Conservation (phyloP, 2,797 vertebrate species). For the Microctenopoma lineatum region DNA sequence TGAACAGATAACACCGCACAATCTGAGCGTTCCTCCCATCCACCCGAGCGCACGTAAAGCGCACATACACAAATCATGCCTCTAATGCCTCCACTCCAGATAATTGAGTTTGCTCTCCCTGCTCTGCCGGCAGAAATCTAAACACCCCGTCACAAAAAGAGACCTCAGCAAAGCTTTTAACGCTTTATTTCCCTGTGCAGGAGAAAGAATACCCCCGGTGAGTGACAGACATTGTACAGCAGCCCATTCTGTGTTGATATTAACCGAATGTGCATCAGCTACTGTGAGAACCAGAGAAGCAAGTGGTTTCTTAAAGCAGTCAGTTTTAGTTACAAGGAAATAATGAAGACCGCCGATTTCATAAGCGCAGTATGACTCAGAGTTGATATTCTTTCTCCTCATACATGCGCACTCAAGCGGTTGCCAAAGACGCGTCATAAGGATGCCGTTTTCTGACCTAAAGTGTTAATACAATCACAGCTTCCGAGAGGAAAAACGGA, state of each 20-base stretch:
- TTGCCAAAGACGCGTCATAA: constrained; percentile 32
- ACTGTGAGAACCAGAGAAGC: not conserved
- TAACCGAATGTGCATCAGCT: not conserved
- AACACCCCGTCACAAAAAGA: constrained; percentile 39
- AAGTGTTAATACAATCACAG: constrained; percentile 60
- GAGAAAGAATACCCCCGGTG: not conserved
- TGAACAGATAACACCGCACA: constrained; percentile 58
- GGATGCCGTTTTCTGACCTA: constrained; percentile 32
- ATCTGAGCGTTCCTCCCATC: constrained; percentile 31
- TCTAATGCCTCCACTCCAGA: constrained; percentile 66
- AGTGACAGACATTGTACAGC: not conserved
- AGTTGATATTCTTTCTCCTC: constrained; percentile 12
- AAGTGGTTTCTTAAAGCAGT: constrained; percentile 21
- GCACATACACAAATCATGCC: constrained; percentile 44
- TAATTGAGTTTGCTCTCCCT: constrained; percentile 69
- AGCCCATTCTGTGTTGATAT: not conserved
- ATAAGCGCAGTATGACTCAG: constrained; percentile 41
- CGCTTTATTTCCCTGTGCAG: constrained; percentile 22
- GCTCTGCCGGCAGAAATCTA: constrained; percentile 53
- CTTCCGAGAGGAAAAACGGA: constrained; percentile 21
- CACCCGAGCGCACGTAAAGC: constrained; percentile 39
- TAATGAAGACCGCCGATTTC: constrained; percentile 39
- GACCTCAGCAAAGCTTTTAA: constrained; percentile 33
- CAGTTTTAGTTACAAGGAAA: constrained; percentile 27
- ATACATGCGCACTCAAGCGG: constrained; percentile 2